These are phyloP conservation scores for Conopomorpha cramerella DNA, from an alignment of 1,140 invertebrate genomes.

Conservation along the genomic window DNA sequence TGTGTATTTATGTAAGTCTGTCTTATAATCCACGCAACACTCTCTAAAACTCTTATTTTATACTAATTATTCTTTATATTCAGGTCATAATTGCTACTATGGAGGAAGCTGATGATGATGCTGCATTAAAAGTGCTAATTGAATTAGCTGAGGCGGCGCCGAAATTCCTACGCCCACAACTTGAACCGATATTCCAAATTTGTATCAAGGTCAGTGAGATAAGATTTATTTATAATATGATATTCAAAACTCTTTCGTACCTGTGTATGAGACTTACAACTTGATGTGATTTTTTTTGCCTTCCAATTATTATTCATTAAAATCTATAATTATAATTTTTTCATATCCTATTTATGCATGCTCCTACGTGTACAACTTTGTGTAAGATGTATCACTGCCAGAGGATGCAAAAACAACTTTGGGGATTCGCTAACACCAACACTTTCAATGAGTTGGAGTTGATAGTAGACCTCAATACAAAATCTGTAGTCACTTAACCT, in stretches of 20 bases:
- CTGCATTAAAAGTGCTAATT: conserved; percentile 87
- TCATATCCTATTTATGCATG: no score
- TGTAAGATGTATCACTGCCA: conserved; percentile 24
- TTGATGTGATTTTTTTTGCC: no score
- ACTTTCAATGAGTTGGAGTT: conserved; percentile 31
- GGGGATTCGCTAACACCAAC: conserved; percentile 40
- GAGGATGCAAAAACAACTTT: conserved; percentile 28
- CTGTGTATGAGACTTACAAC: no score
- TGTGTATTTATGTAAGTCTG: no score
- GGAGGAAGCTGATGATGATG: conserved; percentile 85
- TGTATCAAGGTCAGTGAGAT: conserved; percentile 80
- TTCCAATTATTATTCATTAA: no score
- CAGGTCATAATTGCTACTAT: conserved; percentile 80
- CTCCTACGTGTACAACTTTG: conserved; percentile 24
- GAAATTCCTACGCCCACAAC: conserved; percentile 86
- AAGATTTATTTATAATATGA: conserved; percentile 10
- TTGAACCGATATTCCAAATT: conserved; percentile 87
- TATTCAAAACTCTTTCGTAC: no score
- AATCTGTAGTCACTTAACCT: no score
- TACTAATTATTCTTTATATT: no score
- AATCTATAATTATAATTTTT: no score
- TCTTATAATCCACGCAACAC: no score
- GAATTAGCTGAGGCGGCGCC: conserved; percentile 93
- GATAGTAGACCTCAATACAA: conserved; percentile 44
- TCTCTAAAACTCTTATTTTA: no score